phyloP scores from a whole-genome alignment of 2,888 invertebrate species.

The Scaeva pyrastri region DNA sequence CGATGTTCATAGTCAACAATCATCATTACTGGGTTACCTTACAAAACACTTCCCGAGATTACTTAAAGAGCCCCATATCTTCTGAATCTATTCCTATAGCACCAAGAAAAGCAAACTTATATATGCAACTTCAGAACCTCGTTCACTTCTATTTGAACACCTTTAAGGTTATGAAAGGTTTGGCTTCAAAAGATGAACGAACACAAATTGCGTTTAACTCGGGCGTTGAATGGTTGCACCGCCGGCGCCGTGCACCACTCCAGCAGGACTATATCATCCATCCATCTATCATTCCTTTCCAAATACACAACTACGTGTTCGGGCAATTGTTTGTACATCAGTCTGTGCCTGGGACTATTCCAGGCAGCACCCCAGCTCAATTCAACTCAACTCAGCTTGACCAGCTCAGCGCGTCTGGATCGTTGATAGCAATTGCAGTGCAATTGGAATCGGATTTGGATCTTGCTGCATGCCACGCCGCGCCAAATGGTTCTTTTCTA shows the following conservation, averaged over 20 bases:
- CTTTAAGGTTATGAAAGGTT: conserved; percentile 68
- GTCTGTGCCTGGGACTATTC: not conserved
- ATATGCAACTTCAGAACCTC: conserved; percentile 11
- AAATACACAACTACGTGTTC: conserved; percentile 45
- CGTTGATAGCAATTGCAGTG: conserved; percentile 56
- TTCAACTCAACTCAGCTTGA: conserved; percentile 8
- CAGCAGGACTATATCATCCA: conserved; percentile 15
- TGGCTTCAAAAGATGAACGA: conserved; percentile 44
- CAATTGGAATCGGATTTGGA: conserved; percentile 61
- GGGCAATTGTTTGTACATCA: conserved; percentile 16
- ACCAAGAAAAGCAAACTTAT: conserved; percentile 31
- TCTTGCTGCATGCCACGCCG: conserved; percentile 6
- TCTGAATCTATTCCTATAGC: conserved; percentile 6
- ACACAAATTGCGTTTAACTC: conserved; percentile 68
- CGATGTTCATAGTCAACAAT: conserved; percentile 9
- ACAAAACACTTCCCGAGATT: conserved; percentile 41
- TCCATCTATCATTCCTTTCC: conserved; percentile 60
- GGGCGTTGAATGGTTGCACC: conserved; percentile 41
- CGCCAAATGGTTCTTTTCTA: conserved; percentile 48
- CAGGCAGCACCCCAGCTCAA: not conserved
- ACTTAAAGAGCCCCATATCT: conserved; percentile 48
- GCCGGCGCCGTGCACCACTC: too few relatives aligned
- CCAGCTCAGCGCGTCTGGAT: not conserved
- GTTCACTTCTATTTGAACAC: conserved; percentile 60
- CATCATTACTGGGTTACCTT: conserved; percentile 38